phyloP scores from a whole-genome alignment of 1,140 invertebrate genomes.

The Platyura marginata region DNA sequence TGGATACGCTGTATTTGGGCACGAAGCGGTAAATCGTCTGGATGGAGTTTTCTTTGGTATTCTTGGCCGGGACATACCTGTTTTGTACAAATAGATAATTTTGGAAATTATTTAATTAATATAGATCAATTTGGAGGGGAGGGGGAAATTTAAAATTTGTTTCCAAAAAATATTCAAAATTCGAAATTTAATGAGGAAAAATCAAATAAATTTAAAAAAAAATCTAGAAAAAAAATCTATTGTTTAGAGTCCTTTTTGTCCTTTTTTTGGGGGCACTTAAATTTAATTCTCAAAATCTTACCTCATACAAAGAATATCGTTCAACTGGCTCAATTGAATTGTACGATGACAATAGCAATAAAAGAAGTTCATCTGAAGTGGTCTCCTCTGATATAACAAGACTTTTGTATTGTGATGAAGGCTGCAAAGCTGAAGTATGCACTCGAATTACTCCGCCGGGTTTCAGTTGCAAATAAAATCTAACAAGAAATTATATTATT shows the following conservation, averaged over 20 bases:
- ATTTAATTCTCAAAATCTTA: constrained; percentile 29
- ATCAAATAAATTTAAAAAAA: background rate
- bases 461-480: constrained; percentile 69
- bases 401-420: constrained; percentile 83
- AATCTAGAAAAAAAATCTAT: background rate
- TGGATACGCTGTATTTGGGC: constrained; percentile 60
- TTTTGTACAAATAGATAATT: too few species aligned
- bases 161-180: background rate
- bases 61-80: constrained; percentile 44
- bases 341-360: constrained; percentile 70
- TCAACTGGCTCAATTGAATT: constrained; percentile 64
- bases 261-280: too few species aligned
- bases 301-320: constrained; percentile 76
- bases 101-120: too few species aligned
- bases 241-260: too few species aligned
- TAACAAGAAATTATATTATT: constrained; percentile 32
- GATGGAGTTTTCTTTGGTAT: constrained; percentile 70
- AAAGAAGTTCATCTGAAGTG: constrained; percentile 74
- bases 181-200: background rate
- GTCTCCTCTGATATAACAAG: constrained; percentile 74
- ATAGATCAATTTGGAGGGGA: too few species aligned
- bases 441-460: constrained; percentile 76
- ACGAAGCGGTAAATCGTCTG: constrained; percentile 65
- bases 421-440: constrained; percentile 76
- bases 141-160: constrained; percentile 5